These are phyloP conservation scores for Drosophila ogumai DNA, from an alignment of 1,140 invertebrate species.

Conservation along the genomic window DNA sequence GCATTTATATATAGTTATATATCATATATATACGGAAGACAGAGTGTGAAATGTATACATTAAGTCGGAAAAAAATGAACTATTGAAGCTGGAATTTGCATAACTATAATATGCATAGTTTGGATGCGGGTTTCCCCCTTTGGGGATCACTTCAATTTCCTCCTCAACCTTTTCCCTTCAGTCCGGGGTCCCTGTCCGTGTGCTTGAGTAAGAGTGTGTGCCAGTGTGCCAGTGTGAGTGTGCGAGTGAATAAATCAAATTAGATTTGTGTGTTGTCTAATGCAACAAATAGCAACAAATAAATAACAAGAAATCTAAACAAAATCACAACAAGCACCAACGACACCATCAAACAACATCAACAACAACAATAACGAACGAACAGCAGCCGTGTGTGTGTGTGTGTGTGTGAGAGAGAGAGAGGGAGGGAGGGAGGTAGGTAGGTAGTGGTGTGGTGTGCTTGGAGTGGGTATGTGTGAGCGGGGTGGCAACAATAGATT, in stretches of 20 bases:
- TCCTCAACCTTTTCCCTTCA: constrained; percentile 1
- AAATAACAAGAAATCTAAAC: constrained; percentile 79
- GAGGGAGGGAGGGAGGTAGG: background rate
- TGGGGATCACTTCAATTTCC: constrained; percentile 39
- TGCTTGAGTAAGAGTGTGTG: background rate
- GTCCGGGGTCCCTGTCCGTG: background rate
- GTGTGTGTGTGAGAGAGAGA: background rate
- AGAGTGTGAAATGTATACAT: background rate
- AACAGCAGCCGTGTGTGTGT: constrained; percentile 18
- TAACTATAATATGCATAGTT: constrained; percentile 69
- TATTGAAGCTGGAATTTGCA: constrained; percentile 61
- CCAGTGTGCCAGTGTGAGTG: background rate
- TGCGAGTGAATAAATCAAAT: constrained; percentile 73
- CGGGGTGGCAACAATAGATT: constrained; percentile 49
- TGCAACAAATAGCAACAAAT: constrained; percentile 76
- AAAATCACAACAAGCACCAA: constrained; percentile 69
- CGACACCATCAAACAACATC: constrained; percentile 35
- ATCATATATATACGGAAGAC: background rate
- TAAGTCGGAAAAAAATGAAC: background rate
- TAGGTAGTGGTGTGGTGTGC: background rate
- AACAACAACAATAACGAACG: constrained; percentile 34
- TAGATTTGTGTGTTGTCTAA: constrained; percentile 75
- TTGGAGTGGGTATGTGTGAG: background rate
- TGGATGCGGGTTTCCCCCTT: background rate
- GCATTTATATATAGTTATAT: background rate